Conservation (phyloP, 1,140 invertebrate genomes). For the Arctopsyche grandis region DNA sequence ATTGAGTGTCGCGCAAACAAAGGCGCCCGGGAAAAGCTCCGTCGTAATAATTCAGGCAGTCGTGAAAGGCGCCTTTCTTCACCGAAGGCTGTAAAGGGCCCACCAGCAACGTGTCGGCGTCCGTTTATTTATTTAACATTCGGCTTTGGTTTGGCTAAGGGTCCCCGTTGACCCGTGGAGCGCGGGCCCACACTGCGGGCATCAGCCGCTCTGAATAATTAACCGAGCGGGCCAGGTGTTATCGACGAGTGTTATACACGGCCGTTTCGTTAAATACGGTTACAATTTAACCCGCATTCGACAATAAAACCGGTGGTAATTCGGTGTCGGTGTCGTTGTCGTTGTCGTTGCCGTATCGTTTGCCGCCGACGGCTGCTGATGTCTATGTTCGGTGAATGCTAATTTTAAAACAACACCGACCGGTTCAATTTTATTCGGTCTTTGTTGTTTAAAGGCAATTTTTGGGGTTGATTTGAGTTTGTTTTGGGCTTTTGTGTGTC, state of each 20-base stretch:
- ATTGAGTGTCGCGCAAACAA: neutral
- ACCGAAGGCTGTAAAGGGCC: neutral
- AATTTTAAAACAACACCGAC: no score
- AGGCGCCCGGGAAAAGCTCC: neutral
- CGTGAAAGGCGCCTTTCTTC: neutral
- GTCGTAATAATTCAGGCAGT: constrained; percentile 8
- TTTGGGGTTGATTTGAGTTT: no score
- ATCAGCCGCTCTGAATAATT: constrained; percentile 22
- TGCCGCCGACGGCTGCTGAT: no score
- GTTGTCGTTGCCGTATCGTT: no score
- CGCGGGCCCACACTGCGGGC: constrained; percentile 13
- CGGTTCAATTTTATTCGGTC: no score
- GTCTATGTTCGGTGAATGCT: no score
- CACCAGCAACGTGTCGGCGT: neutral
- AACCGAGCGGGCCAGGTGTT: neutral
- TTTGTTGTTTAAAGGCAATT: no score
- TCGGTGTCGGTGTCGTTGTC: no score
- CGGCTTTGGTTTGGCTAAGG: constrained; percentile 16
- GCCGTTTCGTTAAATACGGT: neutral
- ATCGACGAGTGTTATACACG: constrained; percentile 8
- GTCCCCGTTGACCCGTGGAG: neutral
- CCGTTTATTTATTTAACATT: constrained; percentile 21
- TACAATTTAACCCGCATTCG: no score
- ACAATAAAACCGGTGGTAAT: no score
- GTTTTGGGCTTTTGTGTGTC: no score